A percentile compares a stretch with the other conserved stretches of the same genome.
phyloP scores from a whole-genome alignment of 2,888 invertebrate genomes.

The Blastobasis lacticolella region DNA sequence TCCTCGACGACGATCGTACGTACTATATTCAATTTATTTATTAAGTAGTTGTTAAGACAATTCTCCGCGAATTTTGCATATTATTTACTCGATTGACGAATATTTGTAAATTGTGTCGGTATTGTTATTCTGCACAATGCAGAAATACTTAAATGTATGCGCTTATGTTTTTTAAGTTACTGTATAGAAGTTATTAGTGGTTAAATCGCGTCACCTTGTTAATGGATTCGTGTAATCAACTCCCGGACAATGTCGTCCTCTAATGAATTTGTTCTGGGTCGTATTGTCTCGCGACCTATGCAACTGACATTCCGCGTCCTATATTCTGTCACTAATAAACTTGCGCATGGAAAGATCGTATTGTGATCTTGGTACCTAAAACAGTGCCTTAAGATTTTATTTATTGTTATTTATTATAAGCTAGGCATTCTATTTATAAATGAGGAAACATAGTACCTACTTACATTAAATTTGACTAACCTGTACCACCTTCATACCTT shows the following conservation, averaged over 20 bases:
- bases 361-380: slow-evolving; percentile 70
- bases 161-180: slow-evolving; percentile 66
- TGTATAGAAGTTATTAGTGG: slow-evolving; percentile 39
- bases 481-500: neutral
- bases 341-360: slow-evolving; percentile 45
- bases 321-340: slow-evolving; percentile 31
- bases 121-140: slow-evolving; percentile 75
- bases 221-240: slow-evolving; percentile 45
- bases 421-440: slow-evolving; percentile 62
- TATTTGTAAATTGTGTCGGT: slow-evolving; percentile 73
- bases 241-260: slow-evolving; percentile 36
- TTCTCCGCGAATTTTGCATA: slow-evolving; percentile 52
- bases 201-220: slow-evolving; percentile 33
- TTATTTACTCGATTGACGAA: slow-evolving; percentile 50
- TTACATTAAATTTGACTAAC: slow-evolving; percentile 36
- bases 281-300: slow-evolving; percentile 21
- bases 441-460: slow-evolving; percentile 46
- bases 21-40: slow-evolving; percentile 57
- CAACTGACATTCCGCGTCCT: slow-evolving; percentile 56
- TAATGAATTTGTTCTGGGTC: slow-evolving; percentile 31
- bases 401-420: slow-evolving; percentile 66
- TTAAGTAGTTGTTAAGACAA: slow-evolving; percentile 53
- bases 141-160: slow-evolving; percentile 73
- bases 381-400: slow-evolving; percentile 71
- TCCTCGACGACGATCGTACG: slow-evolving; percentile 36